Base-by-base conservation (phyloP, 2,797 vertebrate species). In the Synanceia verrucosa region DNA sequence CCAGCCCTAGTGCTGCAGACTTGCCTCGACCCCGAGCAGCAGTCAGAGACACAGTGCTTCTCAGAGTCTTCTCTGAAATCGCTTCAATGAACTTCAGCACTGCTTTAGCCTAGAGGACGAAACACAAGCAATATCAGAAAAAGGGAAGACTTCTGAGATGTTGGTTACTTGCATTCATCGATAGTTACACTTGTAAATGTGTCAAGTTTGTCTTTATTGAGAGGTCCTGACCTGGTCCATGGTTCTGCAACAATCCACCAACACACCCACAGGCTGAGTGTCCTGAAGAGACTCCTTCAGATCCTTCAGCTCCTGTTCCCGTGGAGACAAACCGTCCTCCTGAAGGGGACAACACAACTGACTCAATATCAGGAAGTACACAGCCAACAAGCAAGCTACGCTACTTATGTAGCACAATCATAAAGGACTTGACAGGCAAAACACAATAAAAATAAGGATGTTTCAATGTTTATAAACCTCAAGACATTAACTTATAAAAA, bases 21-120 rank as follows among this genome's bases (percentile, higher is more conserved):
- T 99, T 99, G 0, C 98, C 98, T 65, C 98, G 94, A 16, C 98
- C 98, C 33, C 98, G 94, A 55, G 98, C 97, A 4, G 98, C 98
- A 0, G 97, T 99, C 47, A 99, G 89, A 0, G 97, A 93, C 29
- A 99, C 97, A 0, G 98, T 99, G 84, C 96, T 98, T 73, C 96
- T 91, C 10, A 99, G 89, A 0, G 97, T 99, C 93, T 99, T 99
- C 90, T 99, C 98, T 0, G 98, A 99, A 83, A 98, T 96, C 1
- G 96, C 98, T 68, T 99, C 98, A 0, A 99, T 97, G 52, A 99
- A 99, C 77, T 99, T 99, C 11, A 99, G 84, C 86, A 99, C 94
- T 0, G 95, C 97, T 88, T 96, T 99, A 33, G 98, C 97, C 97
- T 99, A 55, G 31, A 60, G 10, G 11, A 65, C 23, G 76, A 55